These are phyloP conservation scores for Drosophila siamana DNA, from an alignment of 2,888 invertebrate species.

Conservation along the genomic window DNA sequence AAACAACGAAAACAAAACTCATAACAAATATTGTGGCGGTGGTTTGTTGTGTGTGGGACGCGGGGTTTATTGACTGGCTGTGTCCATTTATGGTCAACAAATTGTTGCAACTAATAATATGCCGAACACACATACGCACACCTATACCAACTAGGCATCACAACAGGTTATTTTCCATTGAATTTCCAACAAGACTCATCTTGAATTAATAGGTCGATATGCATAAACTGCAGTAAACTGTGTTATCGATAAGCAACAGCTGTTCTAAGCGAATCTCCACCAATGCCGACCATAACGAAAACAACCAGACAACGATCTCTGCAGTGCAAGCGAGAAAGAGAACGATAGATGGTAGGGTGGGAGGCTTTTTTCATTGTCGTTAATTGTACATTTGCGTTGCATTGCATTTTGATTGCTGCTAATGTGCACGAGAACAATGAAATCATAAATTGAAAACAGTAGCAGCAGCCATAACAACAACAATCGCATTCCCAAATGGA, in stretches of 20 bases:
- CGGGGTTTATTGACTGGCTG: conserved; percentile 69
- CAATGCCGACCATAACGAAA: conserved; percentile 27
- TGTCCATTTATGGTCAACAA: conserved; percentile 69
- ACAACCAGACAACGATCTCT: background rate
- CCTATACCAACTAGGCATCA: conserved; percentile 20
- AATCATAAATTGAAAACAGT: conserved; percentile 34
- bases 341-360: background rate
- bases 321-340: background rate
- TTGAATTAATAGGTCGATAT: conserved; percentile 26
- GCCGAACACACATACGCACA: conserved; percentile 27
- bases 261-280: conserved; percentile 35
- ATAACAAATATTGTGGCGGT: conserved; percentile 13
- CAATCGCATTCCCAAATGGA: conserved; percentile 16
- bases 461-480: conserved; percentile 1
- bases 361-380: conserved; percentile 12
- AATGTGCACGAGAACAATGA: conserved; percentile 39
- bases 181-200: conserved; percentile 32
- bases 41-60: conserved; percentile 49
- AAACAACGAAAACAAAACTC: conserved; percentile 37
- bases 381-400: conserved; percentile 21
- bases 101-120: conserved; percentile 66
- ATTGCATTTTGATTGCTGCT: conserved; percentile 34
- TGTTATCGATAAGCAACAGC: conserved; percentile 29
- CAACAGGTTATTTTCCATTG: conserved; percentile 24
- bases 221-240: background rate